A percentile compares a stretch with the other conserved stretches of the same genome.
Conservation (phyloP, 1,140 invertebrate species). For the Lepidurus apus region DNA sequence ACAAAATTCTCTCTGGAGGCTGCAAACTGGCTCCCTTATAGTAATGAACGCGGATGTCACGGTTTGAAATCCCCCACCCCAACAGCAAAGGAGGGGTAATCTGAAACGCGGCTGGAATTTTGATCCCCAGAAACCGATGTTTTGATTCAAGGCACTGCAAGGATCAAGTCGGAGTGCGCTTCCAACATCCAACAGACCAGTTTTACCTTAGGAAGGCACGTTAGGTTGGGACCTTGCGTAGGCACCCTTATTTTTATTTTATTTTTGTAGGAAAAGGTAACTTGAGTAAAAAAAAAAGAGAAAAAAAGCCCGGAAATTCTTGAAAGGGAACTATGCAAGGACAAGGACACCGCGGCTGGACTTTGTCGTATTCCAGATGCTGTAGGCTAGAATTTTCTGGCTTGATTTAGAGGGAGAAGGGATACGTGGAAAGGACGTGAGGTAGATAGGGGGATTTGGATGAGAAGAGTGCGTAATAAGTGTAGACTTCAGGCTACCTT, state of each 20-base stretch:
- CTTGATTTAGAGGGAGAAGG: background rate
- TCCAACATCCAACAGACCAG: background rate
- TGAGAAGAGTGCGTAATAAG: background rate
- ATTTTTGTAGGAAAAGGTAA: too few species aligned
- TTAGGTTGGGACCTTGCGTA: background rate
- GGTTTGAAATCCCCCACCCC: background rate
- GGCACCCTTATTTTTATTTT: background rate
- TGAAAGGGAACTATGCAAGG: background rate
- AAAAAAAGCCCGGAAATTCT: background rate
- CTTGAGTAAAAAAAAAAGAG: background rate
- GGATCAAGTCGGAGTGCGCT: background rate
- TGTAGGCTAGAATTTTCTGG: background rate
- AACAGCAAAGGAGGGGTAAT: background rate
- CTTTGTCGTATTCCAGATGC: background rate
- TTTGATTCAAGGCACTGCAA: background rate
- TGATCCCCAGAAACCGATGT: background rate
- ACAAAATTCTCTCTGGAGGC: background rate
- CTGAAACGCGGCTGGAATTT: background rate
- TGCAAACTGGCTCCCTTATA: background rate
- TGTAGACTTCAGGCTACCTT: background rate
- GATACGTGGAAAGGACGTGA: background rate
- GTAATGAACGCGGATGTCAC: conserved; percentile 7
- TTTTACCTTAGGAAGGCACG: background rate
- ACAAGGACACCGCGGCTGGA: conserved; percentile 5
- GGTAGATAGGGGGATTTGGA: background rate